These are phyloP conservation scores for Dyspetes luteomarginatus DNA, from an alignment of 2,888 invertebrate species.

Conservation along the genomic window DNA sequence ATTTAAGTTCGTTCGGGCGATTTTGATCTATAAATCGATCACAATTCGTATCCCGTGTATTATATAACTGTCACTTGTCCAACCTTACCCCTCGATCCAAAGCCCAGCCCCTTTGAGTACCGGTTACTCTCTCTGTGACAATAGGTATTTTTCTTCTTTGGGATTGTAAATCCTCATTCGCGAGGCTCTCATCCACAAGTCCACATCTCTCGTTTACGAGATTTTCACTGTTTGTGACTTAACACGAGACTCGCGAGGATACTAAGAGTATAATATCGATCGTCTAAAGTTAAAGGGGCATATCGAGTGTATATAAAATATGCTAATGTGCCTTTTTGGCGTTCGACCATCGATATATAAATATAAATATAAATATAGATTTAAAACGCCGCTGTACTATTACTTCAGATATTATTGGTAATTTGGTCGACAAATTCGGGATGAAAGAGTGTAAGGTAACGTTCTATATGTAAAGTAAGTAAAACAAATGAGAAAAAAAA, in stretches of 20 bases:
- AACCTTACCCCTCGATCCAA: neutral
- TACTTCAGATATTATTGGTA: conserved; percentile 61
- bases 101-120: conserved; percentile 37
- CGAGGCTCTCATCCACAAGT: conserved; percentile 32
- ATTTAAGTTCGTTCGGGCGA: conserved; percentile 45
- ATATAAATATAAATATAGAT: conserved; percentile 38
- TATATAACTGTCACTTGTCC: conserved; percentile 41
- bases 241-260: conserved; percentile 43
- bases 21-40: conserved; percentile 28
- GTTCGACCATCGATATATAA: no score
- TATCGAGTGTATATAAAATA: no score
- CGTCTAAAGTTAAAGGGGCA: no score
- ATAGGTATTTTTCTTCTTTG: conserved; percentile 58
- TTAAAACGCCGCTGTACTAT: conserved; percentile 56
- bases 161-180: conserved; percentile 47
- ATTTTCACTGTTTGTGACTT: conserved; percentile 41
- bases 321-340: no score
- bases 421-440: conserved; percentile 44
- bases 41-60: conserved; percentile 48
- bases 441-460: conserved; percentile 33
- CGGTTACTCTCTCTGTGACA: conserved; percentile 53
- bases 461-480: conserved; percentile 73
- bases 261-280: no score
- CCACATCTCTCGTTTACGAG: conserved; percentile 31
- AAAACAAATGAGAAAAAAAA: conserved; percentile 50